Percentiles rank a stretch among this genome's conserved stretches.
Conservation (phyloP, 2,113 vertebrate species). For the Kryptolebias marmoratus region DNA sequence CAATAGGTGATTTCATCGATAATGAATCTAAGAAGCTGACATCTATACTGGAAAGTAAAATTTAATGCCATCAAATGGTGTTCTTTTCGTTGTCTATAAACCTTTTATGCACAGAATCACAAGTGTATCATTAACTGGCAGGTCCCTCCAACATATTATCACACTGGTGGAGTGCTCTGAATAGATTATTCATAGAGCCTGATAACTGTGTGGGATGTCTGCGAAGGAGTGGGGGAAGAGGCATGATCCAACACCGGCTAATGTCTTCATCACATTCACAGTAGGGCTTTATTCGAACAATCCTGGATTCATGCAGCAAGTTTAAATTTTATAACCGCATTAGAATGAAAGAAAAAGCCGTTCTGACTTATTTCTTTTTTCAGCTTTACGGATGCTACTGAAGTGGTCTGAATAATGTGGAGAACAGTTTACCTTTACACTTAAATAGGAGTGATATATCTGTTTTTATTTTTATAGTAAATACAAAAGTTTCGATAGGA, state of each 20-base stretch:
- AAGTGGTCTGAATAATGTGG: conserved; percentile 1
- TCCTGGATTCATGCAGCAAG: conserved; percentile 16
- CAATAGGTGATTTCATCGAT: background rate
- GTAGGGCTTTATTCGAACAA: conserved; percentile 39
- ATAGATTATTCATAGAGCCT: conserved; percentile 72
- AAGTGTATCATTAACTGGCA: conserved; percentile 71
- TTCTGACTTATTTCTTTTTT: too few species aligned
- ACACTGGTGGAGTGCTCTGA: conserved; percentile 63
- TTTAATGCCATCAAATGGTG: conserved; percentile 28
- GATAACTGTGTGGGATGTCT: conserved; percentile 72
- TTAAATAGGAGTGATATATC: background rate
- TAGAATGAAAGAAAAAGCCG: conserved; percentile 1
- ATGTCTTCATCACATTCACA: conserved; percentile 60
- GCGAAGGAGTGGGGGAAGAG: conserved; percentile 64
- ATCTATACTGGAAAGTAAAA: conserved; percentile 13
- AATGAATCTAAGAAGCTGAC: background rate
- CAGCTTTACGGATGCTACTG: background rate
- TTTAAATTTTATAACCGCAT: conserved; percentile 22
- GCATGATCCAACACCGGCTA: conserved; percentile 45
- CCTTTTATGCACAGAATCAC: conserved; percentile 57
- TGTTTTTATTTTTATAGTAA: too few species aligned
- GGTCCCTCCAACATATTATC: conserved; percentile 66
- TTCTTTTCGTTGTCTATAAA: conserved; percentile 45
- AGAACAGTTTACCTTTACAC: background rate
- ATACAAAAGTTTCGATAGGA: too few species aligned